Evolutionary conservation across 2,888 invertebrate species (phyloP), one percentile per base, ranked within the genome.

Genomic region (Campoplex capitator): DNA sequence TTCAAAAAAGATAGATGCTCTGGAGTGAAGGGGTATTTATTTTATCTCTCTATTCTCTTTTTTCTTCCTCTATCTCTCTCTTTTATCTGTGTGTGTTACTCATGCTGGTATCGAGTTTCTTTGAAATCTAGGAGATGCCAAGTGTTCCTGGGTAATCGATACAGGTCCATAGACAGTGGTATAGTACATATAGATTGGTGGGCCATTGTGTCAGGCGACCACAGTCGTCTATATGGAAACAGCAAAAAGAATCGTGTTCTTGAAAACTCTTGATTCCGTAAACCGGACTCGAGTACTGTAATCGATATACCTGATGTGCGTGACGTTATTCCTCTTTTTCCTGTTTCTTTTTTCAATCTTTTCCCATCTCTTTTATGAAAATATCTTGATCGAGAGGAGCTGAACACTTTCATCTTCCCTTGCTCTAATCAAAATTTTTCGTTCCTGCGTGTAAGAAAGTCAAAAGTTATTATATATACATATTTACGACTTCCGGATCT

Each of bases 51-150:
- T 38, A 9, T 38, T 38, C 1, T 38, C 38, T 38, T 6, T 38
- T 6, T 38, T 6, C 6, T 38, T 38, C 81, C 28, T 42, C 67
- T 42, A n/a, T 42, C 67, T 42, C 42, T 42, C n/a, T 38, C 16
- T 38, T 6, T 38, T 81, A 16, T 68, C 67, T 42, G n/a, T 42
- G 38, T 42, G 38, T 42, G 38, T 38, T n/a, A 9, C 42, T 42
- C n/a, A 1, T 45, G 70, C 84, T 56, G 58, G 62, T 82, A 81
- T 81, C 77, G 77, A 77, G 54, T 67, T 65, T 81, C 85, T 85
- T 85, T 85, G 35, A 71, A 85, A 85, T 81, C 56, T 85, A 56
- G 70, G 67, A 38, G 81, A 77, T 70, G 67, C 77, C 77, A 77
- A 85, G 81, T 85, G 81, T 82, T 73, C 67, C 68, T 13, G 56